phyloP scores from a whole-genome alignment of 2,797 vertebrate species.

The Lepilemur septentrionalis region DNA sequence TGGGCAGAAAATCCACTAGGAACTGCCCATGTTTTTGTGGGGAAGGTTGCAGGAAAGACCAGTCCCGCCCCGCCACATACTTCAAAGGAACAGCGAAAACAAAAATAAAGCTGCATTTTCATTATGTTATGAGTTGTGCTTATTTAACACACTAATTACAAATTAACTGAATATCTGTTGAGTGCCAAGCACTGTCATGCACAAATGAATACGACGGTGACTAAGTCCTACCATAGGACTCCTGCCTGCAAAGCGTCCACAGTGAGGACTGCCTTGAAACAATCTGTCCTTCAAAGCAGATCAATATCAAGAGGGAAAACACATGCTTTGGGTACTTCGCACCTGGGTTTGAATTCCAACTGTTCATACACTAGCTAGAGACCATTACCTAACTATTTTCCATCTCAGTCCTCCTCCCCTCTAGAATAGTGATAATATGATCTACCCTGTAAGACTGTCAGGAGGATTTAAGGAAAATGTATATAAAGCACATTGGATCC shows the following conservation, averaged over 20 bases:
- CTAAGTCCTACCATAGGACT: not conserved
- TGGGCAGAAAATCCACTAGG: not conserved
- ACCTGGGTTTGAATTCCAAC: not conserved
- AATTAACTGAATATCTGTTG: not conserved
- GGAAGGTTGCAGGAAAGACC: not conserved
- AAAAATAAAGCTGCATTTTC: not conserved
- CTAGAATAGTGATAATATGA: not conserved
- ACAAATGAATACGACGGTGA: not conserved
- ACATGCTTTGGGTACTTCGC: not conserved
- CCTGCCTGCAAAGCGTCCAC: not conserved
- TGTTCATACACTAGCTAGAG: not conserved
- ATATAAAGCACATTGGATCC: not conserved
- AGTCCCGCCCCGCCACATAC: too few relatives aligned
- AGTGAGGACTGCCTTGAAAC: rapidly evolving
- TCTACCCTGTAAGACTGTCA: not conserved
- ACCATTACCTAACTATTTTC: not conserved
- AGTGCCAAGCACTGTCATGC: not conserved
- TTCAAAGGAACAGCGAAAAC: not conserved
- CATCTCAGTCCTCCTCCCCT: not conserved
- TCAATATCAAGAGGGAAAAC: not conserved
- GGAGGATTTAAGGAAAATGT: not conserved
- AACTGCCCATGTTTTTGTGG: not conserved
- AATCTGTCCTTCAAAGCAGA: not conserved
- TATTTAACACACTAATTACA: not conserved
- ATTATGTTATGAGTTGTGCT: not conserved